Percentiles rank a stretch among this genome's conserved stretches.
These are phyloP conservation scores for Pseudotriccus pelzelni DNA, from an alignment of 2,797 vertebrate species.

Conservation along the genomic window DNA sequence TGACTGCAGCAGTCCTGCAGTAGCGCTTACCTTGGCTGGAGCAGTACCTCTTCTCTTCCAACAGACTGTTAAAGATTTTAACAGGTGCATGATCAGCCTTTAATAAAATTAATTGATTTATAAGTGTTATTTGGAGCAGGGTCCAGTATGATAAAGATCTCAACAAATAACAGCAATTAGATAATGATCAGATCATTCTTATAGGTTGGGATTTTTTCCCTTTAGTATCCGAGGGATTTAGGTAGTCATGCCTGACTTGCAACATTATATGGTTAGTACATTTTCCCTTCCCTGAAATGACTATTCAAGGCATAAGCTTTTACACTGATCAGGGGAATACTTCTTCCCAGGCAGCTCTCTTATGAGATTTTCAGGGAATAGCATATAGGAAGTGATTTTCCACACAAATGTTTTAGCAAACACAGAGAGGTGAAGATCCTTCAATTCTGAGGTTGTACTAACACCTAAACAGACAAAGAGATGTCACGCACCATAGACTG, in stretches of 20 bases:
- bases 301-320: neutral
- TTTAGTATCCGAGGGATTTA: neutral
- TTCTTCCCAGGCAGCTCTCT: neutral
- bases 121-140: neutral
- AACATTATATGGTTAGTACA: neutral
- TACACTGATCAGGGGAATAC: neutral
- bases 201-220: neutral
- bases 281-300: neutral
- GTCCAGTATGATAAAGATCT: neutral
- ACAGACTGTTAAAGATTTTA: neutral
- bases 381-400: neutral
- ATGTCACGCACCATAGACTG: neutral
- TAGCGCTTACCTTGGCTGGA: neutral
- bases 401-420: neutral
- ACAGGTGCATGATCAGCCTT: neutral
- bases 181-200: neutral
- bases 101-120: neutral
- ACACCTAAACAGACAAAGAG: neutral
- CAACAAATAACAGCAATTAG: neutral
- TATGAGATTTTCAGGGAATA: neutral
- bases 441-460: neutral
- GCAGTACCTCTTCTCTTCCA: neutral
- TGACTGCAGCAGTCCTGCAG: neutral
- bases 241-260: neutral
- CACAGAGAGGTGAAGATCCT: neutral